These are phyloP conservation scores for Archegozetes longisetosus DNA, from an alignment of 1,140 invertebrate genomes.

Conservation along the genomic window DNA sequence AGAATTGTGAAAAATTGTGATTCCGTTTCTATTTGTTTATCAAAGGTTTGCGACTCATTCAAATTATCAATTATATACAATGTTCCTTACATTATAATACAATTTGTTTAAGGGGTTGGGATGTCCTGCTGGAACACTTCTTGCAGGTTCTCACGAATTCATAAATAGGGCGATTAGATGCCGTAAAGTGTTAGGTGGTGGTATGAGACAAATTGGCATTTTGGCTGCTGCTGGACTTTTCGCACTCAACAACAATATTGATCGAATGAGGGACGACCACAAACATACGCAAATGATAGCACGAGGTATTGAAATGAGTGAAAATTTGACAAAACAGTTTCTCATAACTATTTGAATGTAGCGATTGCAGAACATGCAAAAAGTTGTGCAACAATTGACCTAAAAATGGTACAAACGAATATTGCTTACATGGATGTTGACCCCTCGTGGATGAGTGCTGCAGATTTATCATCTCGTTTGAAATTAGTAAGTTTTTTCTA, in stretches of 20 bases:
- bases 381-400: slow-evolving; percentile 41
- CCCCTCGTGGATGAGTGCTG: slow-evolving; percentile 32
- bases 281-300: slow-evolving; percentile 47
- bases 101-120: slow-evolving; percentile 48
- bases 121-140: slow-evolving; percentile 66
- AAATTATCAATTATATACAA: slow-evolving; percentile 25
- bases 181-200: slow-evolving; percentile 75
- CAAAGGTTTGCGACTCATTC: slow-evolving; percentile 22
- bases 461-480: slow-evolving; percentile 41
- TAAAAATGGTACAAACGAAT: slow-evolving; percentile 52
- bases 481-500: slow-evolving; percentile 29
- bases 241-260: slow-evolving; percentile 54
- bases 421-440: slow-evolving; percentile 52
- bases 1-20: slow-evolving; percentile 53
- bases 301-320: slow-evolving; percentile 34
- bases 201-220: slow-evolving; percentile 74
- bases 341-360: slow-evolving; percentile 25
- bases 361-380: slow-evolving; percentile 37
- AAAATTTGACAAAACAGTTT: slow-evolving; percentile 11
- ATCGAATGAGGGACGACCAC: slow-evolving; percentile 56
- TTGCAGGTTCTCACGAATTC: slow-evolving; percentile 60
- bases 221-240: slow-evolving; percentile 72
- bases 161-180: slow-evolving; percentile 50
- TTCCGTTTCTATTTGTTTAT: slow-evolving; percentile 43
- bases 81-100: no score